Evolutionary conservation across 2,797 vertebrate species (phyloP).

Genomic region (Gymnocypris eckloni): DNA sequence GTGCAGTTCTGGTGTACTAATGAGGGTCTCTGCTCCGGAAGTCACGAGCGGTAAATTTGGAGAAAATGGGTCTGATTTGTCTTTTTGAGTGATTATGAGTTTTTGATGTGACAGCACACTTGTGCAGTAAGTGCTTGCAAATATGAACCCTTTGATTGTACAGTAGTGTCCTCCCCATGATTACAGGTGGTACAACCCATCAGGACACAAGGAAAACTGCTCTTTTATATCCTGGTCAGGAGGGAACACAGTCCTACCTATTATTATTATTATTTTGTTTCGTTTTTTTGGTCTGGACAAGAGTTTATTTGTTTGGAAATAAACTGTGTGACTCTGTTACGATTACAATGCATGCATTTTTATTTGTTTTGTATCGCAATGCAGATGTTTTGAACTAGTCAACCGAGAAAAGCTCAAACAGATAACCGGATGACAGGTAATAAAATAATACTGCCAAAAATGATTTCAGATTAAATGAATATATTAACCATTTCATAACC

Average conservation of each 20-base stretch:
- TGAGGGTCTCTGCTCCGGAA: conserved; percentile 74
- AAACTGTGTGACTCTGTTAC: conserved; percentile 87
- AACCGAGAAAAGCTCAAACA: neutral
- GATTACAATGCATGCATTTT: conserved; percentile 77
- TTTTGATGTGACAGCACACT: conserved; percentile 79
- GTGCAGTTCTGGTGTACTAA: conserved; percentile 77
- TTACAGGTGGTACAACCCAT: conserved; percentile 78
- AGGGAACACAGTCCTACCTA: conserved; percentile 77
- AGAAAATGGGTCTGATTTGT: conserved; percentile 74
- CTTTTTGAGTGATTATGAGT: conserved; percentile 76
- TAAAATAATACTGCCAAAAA: conserved; percentile 26
- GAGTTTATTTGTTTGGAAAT: conserved; percentile 87
- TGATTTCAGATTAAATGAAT: conserved; percentile 31
- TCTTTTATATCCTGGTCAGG: conserved; percentile 80
- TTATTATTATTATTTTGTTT: conserved; percentile 39
- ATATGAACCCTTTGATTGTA: conserved; percentile 85
- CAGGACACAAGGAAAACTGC: conserved; percentile 76
- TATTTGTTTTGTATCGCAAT: conserved; percentile 43
- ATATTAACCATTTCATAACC: conserved; percentile 13
- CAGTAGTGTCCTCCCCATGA: conserved; percentile 79
- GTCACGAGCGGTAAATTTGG: conserved; percentile 66
- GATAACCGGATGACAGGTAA: conserved; percentile 15
- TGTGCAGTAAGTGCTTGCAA: conserved; percentile 83
- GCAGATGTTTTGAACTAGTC: conserved; percentile 20
- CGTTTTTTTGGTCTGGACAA: conserved; percentile 79